phyloP scores from a whole-genome alignment of 1,140 invertebrate genomes.

The Dufourea novaeangliae region DNA sequence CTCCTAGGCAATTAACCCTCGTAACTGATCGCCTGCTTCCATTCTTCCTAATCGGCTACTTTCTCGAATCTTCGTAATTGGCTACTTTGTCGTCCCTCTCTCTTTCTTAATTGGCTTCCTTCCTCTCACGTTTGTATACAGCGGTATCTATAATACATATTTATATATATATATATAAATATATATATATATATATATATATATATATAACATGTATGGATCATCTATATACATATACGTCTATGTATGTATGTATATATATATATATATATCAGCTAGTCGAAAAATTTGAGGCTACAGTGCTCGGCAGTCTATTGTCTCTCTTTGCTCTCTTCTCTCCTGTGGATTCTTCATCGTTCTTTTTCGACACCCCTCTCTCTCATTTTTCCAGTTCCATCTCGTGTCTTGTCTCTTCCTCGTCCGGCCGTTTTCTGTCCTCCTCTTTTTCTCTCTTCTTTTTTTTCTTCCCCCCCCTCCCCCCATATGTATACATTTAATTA shows the following conservation, averaged over 20 bases:
- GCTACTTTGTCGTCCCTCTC: conserved; percentile 15
- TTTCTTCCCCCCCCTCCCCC: neutral
- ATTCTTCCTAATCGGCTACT: conserved; percentile 21
- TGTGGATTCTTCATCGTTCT: neutral
- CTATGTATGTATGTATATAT: conserved; percentile 26
- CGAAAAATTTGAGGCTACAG: conserved; percentile 77
- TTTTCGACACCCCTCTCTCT: conserved; percentile 14
- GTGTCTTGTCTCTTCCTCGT: neutral
- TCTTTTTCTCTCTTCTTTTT: neutral
- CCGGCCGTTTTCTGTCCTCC: neutral
- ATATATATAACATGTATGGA: conserved; percentile 1
- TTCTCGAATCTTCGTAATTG: conserved; percentile 2
- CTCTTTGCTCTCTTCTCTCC: conserved; percentile 73
- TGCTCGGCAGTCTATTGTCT: conserved; percentile 81
- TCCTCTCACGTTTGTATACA: conserved; percentile 48
- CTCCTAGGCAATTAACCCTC: conserved; percentile 20
- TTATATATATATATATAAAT: too few relatives aligned
- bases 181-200: conserved; percentile 23
- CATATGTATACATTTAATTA: neutral
- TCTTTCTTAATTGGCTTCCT: neutral
- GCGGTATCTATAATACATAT: conserved; percentile 57
- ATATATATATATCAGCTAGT: conserved; percentile 71
- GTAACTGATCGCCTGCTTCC: conserved; percentile 18
- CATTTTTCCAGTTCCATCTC: neutral
- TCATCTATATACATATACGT: conserved; percentile 42